Base-by-base conservation (phyloP, 2,113 vertebrate genomes). In the Mus pahari region DNA sequence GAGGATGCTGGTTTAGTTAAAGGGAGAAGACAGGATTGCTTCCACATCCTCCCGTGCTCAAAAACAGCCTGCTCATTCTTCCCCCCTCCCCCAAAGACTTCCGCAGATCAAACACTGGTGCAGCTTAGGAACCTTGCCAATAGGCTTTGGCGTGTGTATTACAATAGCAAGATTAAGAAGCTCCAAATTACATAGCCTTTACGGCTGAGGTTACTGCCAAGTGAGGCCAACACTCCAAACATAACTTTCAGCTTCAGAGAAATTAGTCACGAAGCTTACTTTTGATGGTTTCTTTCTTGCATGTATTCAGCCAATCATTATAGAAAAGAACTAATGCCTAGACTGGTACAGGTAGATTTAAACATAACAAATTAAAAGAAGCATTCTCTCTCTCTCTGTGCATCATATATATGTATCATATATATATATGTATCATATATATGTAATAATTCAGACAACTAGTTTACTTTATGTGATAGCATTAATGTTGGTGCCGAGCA, bases 81-180 rank as follows among this genome's bases (percentile, higher is more conserved):
- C 7, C 11, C 33, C 7, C 0, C 4, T 5, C 11, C 33, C 7
- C 0, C 4, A 81, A 42, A 45, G 45, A 55, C 66, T 60, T 14
- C 55, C 28, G 11, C 20, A 62, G 7, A 0, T 79, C 26, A 50
- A 60, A 33, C 28, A 74, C 36, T 45, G 20, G 19, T 12, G 31
- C 39, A 24, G 20, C 1, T 42, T 28, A 62, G 39, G 78, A 77
- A 68, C 5, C 1, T 9, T 62, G 6, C 36, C 19, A 11, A 28
- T 7, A 8, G 78, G 7, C 78, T 48, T 62, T 70, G 26, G 33
- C 77, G 62, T 53, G 31, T 16, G 48, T 70, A n/a, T 75, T 89
- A 14, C 4, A 86, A 12, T 24, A 17, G 11, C 53, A 39, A 10
- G 7, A 26, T 78, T 31, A 3, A 0, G 64, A 82, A 50, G 22